Evolutionary conservation across 1,140 invertebrate species (phyloP), one percentile per base, ranked within the genome.

Genomic region (Cyrtorhinus lividipennis): DNA sequence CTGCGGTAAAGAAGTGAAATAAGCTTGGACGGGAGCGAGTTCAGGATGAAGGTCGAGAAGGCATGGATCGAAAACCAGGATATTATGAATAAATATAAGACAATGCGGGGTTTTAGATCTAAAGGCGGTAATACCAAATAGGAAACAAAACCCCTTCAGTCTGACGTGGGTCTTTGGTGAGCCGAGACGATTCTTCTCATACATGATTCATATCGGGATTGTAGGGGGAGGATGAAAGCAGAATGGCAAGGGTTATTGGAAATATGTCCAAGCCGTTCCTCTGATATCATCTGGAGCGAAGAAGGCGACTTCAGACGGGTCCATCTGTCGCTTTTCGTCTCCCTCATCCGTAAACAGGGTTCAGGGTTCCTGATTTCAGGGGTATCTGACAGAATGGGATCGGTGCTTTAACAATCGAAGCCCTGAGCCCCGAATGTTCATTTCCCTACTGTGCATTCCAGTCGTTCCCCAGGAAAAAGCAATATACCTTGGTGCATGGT

Each of bases 121-220:
- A 53, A 53, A 53, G 48, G 48, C 48, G 48, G 48, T 53, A 53
- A 53, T 53, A 53, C 48, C 48, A 53, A 53, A 53, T 53, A 53
- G 48, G 48, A 53, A 53, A 22, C 5, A 5, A 20, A 22, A 53
- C 48, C 48, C 48, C 48, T 53, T 53, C 48, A 38, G 30, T 8
- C 5, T 15, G 15, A 8, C 30, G 30, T 38, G 30, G 30, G 30
- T n/a, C n/a, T n/a, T n/a, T n/a, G 48, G 20, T 5, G 48, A 15
- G 48, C 5, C 20, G 48, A 22, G 48, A 53, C 48, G 48, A 53
- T 53, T n/a, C 48, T 53, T 53, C 48, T 53, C 48, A 53, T 53
- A 20, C 48, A 53, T 53, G 48, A 53, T 53, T 53, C 48, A 53
- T 53, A 53, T 53, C 48, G 48, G 48, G 48, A 53, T 53, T 53